phyloP scores from a whole-genome alignment of 2,888 invertebrate genomes.

The Lepidochrysops patricia region DNA sequence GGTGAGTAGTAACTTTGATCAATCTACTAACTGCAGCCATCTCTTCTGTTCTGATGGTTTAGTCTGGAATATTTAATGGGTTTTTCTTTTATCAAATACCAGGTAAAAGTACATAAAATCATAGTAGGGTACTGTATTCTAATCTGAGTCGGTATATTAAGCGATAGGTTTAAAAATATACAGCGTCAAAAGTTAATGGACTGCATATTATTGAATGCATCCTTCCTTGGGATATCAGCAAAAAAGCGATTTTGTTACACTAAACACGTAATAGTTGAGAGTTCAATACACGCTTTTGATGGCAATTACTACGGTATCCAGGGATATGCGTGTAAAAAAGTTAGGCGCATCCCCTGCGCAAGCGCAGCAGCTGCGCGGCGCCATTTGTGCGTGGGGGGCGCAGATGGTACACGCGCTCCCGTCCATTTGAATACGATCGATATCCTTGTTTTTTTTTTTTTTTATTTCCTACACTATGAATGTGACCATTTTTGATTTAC shows the following conservation, averaged over 20 bases:
- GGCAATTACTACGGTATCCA: conserved; percentile 15
- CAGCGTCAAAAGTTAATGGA: not conserved
- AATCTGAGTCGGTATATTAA: too few species aligned
- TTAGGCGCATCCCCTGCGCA: conserved; percentile 17
- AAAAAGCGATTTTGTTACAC: not conserved
- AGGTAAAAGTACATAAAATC: too few species aligned
- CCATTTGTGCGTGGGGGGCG: conserved; percentile 65
- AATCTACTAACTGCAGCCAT: too few species aligned
- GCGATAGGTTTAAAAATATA: too few species aligned
- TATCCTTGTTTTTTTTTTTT: conserved; percentile 35
- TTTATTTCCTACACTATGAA: conserved; percentile 18
- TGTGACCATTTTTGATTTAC: not conserved
- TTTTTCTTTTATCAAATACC: too few species aligned
- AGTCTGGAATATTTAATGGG: too few species aligned
- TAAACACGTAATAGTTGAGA: conserved; percentile 1
- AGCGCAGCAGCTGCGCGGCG: conserved; percentile 62
- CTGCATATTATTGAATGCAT: not conserved
- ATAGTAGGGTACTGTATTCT: too few species aligned
- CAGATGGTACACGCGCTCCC: conserved; percentile 59
- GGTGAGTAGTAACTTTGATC: too few species aligned
- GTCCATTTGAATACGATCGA: conserved; percentile 38
- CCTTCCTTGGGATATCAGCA: not conserved
- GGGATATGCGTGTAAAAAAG: conserved; percentile 15
- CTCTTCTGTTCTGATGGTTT: too few species aligned
- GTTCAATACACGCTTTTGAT: conserved; percentile 14